Evolutionary conservation across 1,140 invertebrate species (phyloP), one percentile per base, ranked within the genome.

Genomic region (Gryllus bimaculatus): DNA sequence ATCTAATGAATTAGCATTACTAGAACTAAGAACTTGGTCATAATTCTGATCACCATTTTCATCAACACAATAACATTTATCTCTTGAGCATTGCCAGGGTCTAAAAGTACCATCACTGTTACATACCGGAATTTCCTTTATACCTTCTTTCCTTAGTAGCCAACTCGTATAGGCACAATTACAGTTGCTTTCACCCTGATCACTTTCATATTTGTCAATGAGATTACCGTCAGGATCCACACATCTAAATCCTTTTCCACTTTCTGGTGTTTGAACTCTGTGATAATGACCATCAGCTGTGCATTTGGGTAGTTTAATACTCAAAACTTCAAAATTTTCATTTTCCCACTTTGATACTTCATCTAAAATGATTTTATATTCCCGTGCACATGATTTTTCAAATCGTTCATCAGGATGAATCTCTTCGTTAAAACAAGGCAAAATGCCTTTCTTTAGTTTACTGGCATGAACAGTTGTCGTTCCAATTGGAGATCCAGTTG

Each of bases 21-120:
- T 66, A 7, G 10, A 66, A 66, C 10, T 66, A 66, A 13, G 0
- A 66, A 39, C 26, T 39, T 66, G 54, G 2, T 66, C 18, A 13
- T 2, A 7, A 66, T 13, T 66, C 83, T 91, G 90, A 76, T 87
- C 83, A 5, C 90, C 91, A 82, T 91, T 86, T 6, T 80, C 73
- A 82, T 91, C 87, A 0, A 91, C 90, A 82, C 90, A 91, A 73
- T 88, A 87, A 82, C 90, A 91, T 48, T 84, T 77, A 2, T 88
- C 88, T 12, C 88, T 84, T 15, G 87, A 85, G 82, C 90, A 91
- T 82, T 91, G 90, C 78, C 88, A 84, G 0, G 81, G 76, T 48
- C 87, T 83, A 82, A 89, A 91, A 83, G 90, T 91, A 15, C 91
- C 91, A 84, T 89, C 90, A 47, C 80, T 79, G 81, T 88, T 88